phyloP scores from a whole-genome alignment of 2,888 invertebrate genomes.

The Metacarcinus magister region DNA sequence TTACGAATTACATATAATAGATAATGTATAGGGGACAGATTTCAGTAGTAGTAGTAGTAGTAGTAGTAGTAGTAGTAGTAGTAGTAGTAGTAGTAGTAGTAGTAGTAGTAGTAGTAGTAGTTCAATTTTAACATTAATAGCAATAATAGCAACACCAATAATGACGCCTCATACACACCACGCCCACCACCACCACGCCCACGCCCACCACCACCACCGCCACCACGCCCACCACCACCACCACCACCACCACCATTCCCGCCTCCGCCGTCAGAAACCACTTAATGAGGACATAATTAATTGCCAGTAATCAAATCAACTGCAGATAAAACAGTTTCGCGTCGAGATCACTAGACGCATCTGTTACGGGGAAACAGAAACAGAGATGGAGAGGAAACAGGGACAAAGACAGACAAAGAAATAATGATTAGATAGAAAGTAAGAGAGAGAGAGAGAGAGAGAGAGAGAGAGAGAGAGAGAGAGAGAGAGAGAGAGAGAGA shows the following conservation, averaged over 20 bases:
- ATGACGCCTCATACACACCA: too few relatives aligned
- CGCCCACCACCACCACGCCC: too few relatives aligned
- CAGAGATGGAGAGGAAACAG: not conserved
- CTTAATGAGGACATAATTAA: slow-evolving; percentile 33
- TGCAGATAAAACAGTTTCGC: not conserved
- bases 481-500: not conserved
- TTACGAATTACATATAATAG: too few relatives aligned
- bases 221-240: not conserved
- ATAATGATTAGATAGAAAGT: not conserved
- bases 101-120: too few relatives aligned
- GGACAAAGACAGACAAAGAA: slow-evolving; percentile 18
- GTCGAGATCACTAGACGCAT: not conserved
- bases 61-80: too few relatives aligned
- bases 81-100: too few relatives aligned
- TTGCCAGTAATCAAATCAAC: slow-evolving; percentile 3
- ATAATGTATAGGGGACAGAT: too few relatives aligned
- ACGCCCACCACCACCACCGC: too few relatives aligned
- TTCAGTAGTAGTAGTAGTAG: too few relatives aligned
- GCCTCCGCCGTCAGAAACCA: not conserved
- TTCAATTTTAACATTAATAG: too few relatives aligned
- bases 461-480: not conserved
- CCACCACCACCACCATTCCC: not conserved
- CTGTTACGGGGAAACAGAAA: not conserved
- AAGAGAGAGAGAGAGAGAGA: not conserved
- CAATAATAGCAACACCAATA: too few relatives aligned